Conservation (phyloP, 2,888 invertebrate species). For the Philonicus albiceps region DNA sequence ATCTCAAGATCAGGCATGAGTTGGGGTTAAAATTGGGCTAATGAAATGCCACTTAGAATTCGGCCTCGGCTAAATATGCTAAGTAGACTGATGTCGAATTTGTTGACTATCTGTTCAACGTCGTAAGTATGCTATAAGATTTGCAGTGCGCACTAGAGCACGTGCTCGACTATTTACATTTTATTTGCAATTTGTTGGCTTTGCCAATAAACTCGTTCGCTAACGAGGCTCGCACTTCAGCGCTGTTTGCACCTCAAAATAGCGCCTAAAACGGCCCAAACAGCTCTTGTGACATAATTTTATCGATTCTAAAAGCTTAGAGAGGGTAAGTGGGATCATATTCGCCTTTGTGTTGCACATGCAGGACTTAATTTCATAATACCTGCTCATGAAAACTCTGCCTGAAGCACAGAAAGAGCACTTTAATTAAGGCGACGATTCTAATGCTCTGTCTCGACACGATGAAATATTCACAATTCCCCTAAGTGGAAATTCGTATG, state of each 20-base stretch:
- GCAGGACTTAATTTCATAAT: not conserved
- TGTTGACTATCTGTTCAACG: not conserved
- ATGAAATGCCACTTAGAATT: not conserved
- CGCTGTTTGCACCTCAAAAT: not conserved
- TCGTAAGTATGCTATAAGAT: not conserved
- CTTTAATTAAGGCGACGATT: not conserved
- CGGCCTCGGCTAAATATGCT: not conserved
- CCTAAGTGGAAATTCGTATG: not conserved
- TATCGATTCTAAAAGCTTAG: not conserved
- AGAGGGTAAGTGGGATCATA: not conserved
- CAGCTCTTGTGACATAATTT: not conserved
- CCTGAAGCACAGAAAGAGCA: not conserved
- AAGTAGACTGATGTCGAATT: not conserved
- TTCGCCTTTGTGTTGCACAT: not conserved
- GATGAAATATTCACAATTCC: not conserved
- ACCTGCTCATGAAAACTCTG: not conserved
- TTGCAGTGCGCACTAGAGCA: not conserved
- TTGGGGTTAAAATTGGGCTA: not conserved
- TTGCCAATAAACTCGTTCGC: not conserved
- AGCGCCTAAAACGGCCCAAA: not conserved
- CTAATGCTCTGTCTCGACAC: not conserved
- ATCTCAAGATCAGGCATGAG: not conserved
- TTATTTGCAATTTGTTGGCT: not conserved
- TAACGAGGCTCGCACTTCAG: not conserved
- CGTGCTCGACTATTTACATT: not conserved